These are phyloP conservation scores for Daubentonia madagascariensis DNA, from an alignment of 2,113 vertebrate genomes.

Conservation along the genomic window DNA sequence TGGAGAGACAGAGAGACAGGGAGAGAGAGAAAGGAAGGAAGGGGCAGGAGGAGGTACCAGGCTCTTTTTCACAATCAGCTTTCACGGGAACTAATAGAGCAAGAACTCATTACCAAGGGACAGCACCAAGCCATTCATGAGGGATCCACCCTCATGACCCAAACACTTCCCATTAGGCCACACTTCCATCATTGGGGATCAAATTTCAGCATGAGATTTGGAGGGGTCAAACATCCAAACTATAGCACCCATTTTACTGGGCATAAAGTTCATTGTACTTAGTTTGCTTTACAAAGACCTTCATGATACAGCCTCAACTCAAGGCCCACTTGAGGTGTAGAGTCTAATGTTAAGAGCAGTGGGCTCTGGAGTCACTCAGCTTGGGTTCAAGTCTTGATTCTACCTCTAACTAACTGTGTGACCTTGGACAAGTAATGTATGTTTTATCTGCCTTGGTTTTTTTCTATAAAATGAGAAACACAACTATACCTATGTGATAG, in stretches of 20 bases:
- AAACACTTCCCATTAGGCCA: not conserved
- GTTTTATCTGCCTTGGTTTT: not conserved
- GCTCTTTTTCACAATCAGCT: not conserved
- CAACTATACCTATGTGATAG: not conserved
- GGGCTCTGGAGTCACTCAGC: not conserved
- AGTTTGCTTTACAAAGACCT: not conserved
- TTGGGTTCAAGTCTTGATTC: not conserved
- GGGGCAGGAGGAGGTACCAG: not conserved
- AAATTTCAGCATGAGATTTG: not conserved
- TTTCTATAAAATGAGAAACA: not conserved
- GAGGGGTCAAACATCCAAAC: not conserved
- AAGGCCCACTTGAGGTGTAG: not conserved
- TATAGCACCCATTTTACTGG: not conserved
- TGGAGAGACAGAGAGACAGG: not conserved
- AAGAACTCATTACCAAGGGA: not conserved
- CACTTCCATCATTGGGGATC: not conserved
- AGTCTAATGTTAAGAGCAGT: not conserved
- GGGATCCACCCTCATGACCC: not conserved
- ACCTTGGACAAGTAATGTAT: not conserved
- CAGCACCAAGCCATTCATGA: not conserved
- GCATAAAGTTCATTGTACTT: not conserved
- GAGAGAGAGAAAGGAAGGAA: not conserved
- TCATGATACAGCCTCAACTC: not conserved
- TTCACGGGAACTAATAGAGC: not conserved
- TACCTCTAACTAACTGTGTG: not conserved